Evolutionary conservation across 2,797 vertebrate genomes (phyloP).

Genomic region (Smutsia temminckii): DNA sequence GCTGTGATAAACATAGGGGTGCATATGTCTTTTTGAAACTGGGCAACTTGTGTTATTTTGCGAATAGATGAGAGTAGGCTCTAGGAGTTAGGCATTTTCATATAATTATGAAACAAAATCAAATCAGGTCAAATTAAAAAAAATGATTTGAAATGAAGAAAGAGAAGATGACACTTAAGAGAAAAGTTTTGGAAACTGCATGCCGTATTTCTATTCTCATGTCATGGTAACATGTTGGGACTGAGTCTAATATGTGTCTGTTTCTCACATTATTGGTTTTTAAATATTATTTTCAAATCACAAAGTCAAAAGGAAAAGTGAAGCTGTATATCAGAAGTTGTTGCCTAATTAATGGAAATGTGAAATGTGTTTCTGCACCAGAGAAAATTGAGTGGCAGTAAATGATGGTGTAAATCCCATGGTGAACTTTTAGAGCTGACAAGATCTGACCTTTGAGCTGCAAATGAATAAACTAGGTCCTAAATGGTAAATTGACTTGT

Average conservation of each 20-base stretch:
- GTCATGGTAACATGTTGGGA: neutral
- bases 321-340: neutral
- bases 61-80: neutral
- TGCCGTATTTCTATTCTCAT: neutral
- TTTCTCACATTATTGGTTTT: slow-evolving; percentile 39
- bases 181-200: neutral
- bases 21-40: too few relatives aligned
- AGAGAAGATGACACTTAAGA: neutral
- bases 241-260: neutral
- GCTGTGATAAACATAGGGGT: too few relatives aligned
- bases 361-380: slow-evolving; percentile 35
- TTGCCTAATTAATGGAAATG: slow-evolving; percentile 37
- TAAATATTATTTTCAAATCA: slow-evolving; percentile 59
- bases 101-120: neutral
- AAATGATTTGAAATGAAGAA: neutral
- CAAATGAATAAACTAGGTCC: slow-evolving; percentile 27
- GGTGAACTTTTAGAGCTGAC: slow-evolving; percentile 38
- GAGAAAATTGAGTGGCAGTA: slow-evolving; percentile 47
- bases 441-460: slow-evolving; percentile 41
- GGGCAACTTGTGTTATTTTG: neutral
- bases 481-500: slow-evolving; percentile 16
- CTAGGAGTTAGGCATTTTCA: neutral
- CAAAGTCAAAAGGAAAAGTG: slow-evolving; percentile 49
- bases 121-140: neutral
- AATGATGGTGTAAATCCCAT: neutral